Evolutionary conservation across 2,797 vertebrate species (phyloP).

Genomic region (Rhynchotus rufescens): DNA sequence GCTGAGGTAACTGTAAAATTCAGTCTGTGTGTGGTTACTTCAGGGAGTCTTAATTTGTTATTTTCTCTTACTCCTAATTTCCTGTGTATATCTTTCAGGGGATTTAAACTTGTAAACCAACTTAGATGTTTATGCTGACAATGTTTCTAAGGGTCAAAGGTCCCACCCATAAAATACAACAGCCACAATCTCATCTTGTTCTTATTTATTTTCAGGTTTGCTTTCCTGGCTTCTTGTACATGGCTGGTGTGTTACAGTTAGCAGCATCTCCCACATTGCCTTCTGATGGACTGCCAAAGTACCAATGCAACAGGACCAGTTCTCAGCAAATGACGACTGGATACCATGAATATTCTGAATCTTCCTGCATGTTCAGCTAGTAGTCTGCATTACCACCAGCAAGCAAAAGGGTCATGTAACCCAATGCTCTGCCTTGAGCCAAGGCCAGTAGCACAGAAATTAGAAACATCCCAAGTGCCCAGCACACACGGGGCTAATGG

Average conservation of each 20-base stretch:
- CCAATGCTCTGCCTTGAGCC: neutral
- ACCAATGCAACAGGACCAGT: neutral
- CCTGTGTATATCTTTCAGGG: neutral
- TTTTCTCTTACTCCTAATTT: neutral
- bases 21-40: neutral
- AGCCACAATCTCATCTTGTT: neutral
- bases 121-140: neutral
- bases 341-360: neutral
- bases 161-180: neutral
- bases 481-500: neutral
- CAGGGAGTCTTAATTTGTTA: neutral
- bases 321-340: neutral
- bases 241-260: neutral
- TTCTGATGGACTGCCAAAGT: neutral
- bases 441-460: neutral
- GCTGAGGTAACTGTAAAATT: neutral
- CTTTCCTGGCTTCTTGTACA: neutral
- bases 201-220: neutral
- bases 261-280: neutral
- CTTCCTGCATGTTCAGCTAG: neutral
- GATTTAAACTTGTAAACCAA: neutral
- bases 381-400: neutral
- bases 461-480: neutral
- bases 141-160: neutral
- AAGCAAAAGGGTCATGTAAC: fast-evolving